Evolutionary conservation across 2,113 vertebrate genomes (phyloP).

Genomic region (Vidua chalybeata): DNA sequence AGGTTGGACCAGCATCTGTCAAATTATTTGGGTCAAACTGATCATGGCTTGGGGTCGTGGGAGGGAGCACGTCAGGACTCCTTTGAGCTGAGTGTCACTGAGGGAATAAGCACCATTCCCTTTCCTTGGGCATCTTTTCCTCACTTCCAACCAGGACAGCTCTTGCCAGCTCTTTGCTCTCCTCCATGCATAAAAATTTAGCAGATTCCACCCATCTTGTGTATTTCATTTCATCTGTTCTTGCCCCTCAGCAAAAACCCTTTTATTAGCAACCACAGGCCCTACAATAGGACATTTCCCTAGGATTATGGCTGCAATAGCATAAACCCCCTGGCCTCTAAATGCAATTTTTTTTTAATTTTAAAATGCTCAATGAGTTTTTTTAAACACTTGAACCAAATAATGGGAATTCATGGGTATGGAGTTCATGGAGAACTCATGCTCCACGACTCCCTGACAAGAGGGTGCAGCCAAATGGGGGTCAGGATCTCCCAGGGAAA

Average conservation of each 20-base stretch:
- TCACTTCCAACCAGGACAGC: not conserved
- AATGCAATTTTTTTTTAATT: not conserved
- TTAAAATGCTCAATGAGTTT: not conserved
- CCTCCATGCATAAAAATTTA: not conserved
- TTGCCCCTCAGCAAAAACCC: not conserved
- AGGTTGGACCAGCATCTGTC: not conserved
- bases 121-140: not conserved
- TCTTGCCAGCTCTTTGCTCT: not conserved
- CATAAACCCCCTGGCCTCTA: not conserved
- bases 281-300: not conserved
- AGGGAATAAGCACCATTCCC: not conserved
- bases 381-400: not conserved
- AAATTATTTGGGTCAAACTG: conserved; percentile 18
- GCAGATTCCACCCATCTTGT: not conserved
- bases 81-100: not conserved
- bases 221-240: not conserved
- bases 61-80: not conserved
- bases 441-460: not conserved
- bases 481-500: not conserved
- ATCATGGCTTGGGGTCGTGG: not conserved
- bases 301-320: not conserved
- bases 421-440: accelerated
- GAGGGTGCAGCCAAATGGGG: not conserved
- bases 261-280: not conserved
- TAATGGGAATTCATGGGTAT: not conserved